phyloP scores from a whole-genome alignment of 2,888 invertebrate genomes.

The Erebia epiphron region DNA sequence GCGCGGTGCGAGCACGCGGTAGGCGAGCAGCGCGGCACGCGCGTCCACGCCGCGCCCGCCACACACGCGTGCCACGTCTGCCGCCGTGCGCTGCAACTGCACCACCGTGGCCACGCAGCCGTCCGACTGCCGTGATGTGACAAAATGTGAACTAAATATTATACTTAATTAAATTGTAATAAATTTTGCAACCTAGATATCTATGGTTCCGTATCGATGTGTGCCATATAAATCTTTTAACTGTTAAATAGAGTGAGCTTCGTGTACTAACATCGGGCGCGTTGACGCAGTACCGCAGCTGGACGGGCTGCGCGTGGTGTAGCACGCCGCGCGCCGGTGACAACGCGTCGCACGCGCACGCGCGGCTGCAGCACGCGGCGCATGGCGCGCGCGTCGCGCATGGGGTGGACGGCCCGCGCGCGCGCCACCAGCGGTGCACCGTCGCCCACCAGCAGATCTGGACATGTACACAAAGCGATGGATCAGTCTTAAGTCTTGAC shows the following conservation, averaged over 20 bases:
- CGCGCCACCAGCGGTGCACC: slow-evolving; percentile 53
- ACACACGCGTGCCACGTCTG: slow-evolving; percentile 39
- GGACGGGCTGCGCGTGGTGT: slow-evolving; percentile 5
- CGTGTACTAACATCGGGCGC: slow-evolving; percentile 54
- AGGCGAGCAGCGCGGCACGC: slow-evolving; percentile 55
- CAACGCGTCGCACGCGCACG: slow-evolving; percentile 57
- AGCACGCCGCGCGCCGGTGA: slow-evolving; percentile 53
- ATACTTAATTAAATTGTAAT: too few species aligned
- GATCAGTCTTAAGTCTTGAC: too few species aligned
- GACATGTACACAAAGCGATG: too few species aligned
- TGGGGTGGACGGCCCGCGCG: slow-evolving; percentile 44
- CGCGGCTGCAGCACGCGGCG: slow-evolving; percentile 47
- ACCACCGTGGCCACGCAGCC: slow-evolving; percentile 60
- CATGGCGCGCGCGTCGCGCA: slow-evolving; percentile 49
- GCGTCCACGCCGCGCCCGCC: slow-evolving; percentile 43
- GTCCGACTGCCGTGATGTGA: slow-evolving; percentile 56
- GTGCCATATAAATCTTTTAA: too few species aligned
- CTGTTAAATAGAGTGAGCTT: background rate
- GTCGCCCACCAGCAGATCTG: slow-evolving; percentile 59
- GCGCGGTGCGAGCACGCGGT: slow-evolving; percentile 64
- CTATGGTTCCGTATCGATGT: too few species aligned
- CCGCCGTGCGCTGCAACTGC: slow-evolving; percentile 44
- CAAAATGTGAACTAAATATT: too few species aligned
- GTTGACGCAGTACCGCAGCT: slow-evolving; percentile 49
- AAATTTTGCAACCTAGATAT: too few species aligned